Evolutionary conservation across 1,140 invertebrate genomes (phyloP), one percentile per base, ranked within the genome.

Genomic region (Maconellicoccus hirsutus): DNA sequence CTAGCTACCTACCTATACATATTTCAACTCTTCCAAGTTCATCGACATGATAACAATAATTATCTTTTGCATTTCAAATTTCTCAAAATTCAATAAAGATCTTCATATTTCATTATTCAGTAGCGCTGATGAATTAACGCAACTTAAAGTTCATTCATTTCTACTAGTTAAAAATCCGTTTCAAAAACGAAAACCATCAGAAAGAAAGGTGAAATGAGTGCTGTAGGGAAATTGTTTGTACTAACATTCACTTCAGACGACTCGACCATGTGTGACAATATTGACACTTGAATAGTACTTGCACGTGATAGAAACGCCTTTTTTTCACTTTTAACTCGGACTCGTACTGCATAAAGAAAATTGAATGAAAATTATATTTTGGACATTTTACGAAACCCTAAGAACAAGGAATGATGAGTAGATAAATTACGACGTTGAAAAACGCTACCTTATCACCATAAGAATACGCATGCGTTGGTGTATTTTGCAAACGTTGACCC

Each of bases 401-500:
- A 14, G 16, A 16, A 52, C 42, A 19, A 14, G 6, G 42, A 52
- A 52, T 52, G n/a, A 19, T 52, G n/a, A 19, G 42, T 52, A 52
- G 2, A 52, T 52, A 52, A 52, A 52, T 52, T 52, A 52, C 42
- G 42, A 19, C 42, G 42, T 52, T 8, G 42, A 52, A 52, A 66
- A 66, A 66, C 25, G 10, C 19, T 8, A 22, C 10, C 22, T 23
- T 25, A 25, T 10, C 61, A 19, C 25, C 25, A 8, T 8, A 52
- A 52, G n/a, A 66, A 66, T 23, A 26, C 61, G 61, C 61, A 66
- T 66, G 61, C 61, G 61, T 66, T 66, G 21, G 21, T 25, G 16
- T 25, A 66, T 66, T 66, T 25, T 22, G 25, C 22, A 66, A 66
- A 66, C 61, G 61, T 66, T 66, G 61, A 66, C 61, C 61, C 61